Evolutionary conservation across 1,140 invertebrate species (phyloP), one percentile per base, ranked within the genome.

Genomic region (Drosophila subobscura): DNA sequence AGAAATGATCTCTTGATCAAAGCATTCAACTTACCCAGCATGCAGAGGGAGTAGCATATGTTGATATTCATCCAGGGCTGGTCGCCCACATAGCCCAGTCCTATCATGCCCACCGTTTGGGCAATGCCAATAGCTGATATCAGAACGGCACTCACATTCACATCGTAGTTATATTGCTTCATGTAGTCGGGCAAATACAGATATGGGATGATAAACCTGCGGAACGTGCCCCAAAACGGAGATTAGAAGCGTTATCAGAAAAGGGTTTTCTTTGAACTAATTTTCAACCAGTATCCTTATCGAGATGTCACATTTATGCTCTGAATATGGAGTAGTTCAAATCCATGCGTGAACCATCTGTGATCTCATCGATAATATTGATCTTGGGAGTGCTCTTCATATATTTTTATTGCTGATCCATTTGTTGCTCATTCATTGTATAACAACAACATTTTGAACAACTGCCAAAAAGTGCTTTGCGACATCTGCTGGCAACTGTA

Each of bases 31-130:
- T 89, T 47, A 91, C 91, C 72, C 2, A 96, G 90, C 68, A 97
- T 94, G 74, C 96, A 97, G 14, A 94, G 80, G 0, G 95, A 95
- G 90, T 97, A 97, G 1, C 96, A 95, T 77, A 97, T 95, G 33
- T 94, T 95, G 8, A 97, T 94, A 90, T 96, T 96, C 91, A 97
- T 95, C 96, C 96, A 97, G 0, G 95, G 92, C 76, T 95, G 94
- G 92, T 99, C 98, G 3, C 97, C 97, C 40, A 97, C 93, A 93
- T 96, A 98, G 1, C 98, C 98, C 23, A 98, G 93, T 12, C 94
- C 93, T 27, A 98, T 96, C 95, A 97, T 97, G 90, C 97, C 97
- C 83, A 98, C 93, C n/a, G 96, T 97, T 90, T 97, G 97, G 1
- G 96, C 95, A 65, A 97, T 94, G 49, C 97, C 97, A 72, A 97